A percentile compares a stretch with the other conserved stretches of the same genome.
These are phyloP conservation scores for Bombus breviceps DNA, from an alignment of 1,140 invertebrate species.

Conservation along the genomic window DNA sequence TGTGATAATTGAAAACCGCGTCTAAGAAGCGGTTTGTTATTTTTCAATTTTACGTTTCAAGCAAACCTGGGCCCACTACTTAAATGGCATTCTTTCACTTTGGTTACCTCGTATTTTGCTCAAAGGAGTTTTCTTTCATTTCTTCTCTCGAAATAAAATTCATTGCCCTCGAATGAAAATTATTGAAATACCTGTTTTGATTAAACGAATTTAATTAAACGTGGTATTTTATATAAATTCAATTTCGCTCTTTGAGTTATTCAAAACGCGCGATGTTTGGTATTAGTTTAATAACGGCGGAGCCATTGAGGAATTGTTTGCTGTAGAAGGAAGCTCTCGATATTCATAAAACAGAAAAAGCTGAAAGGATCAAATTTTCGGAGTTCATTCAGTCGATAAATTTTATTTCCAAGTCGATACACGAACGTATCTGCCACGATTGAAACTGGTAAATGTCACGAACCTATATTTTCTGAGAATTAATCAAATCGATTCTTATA, in stretches of 20 bases:
- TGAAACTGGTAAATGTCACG: no score
- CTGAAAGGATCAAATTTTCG: not conserved
- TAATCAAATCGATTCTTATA: no score
- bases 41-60: conserved; percentile 65
- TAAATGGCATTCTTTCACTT: not conserved
- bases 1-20: conserved; percentile 63
- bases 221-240: not conserved
- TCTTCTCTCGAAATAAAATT: not conserved
- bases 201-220: not conserved
- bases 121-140: not conserved
- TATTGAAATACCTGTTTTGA: no score
- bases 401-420: not conserved
- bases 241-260: not conserved
- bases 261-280: not conserved
- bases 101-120: no score
- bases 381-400: not conserved
- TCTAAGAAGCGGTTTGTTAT: conserved; percentile 65
- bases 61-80: not conserved
- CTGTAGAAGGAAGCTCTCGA: not conserved
- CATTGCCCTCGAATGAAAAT: not conserved
- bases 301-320: not conserved
- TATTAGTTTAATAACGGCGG: conserved; percentile 5
- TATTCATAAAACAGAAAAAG: no score
- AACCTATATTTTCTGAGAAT: no score
- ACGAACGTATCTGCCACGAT: no score